Evolutionary conservation across 2,113 vertebrate species (phyloP), one percentile per base, ranked within the genome.

Genomic region (Chlorodrepanis virens): DNA sequence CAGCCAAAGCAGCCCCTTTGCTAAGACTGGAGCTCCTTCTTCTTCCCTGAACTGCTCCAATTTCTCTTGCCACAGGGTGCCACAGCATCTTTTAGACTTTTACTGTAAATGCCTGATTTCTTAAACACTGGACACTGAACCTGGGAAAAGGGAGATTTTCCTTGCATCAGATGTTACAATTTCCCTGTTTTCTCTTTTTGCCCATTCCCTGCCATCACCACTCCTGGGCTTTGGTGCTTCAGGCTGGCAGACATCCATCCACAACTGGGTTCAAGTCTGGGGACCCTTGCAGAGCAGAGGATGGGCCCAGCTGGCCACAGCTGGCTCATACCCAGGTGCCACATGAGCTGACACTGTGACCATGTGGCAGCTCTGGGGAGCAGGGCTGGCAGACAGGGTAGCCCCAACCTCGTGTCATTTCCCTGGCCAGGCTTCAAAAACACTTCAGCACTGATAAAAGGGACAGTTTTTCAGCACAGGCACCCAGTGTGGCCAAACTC

Each of bases 401-500:
- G 87, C 54, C 89, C 63, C 59, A 35, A 0, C 17, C 63, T 80
- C 2, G 0, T 14, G 8, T n/a, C 59, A 8, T 60, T 57, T 35
- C 69, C 74, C 65, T 74, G 60, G 54, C 10, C 45, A n/a, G 31
- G 33, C 29, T 81, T 78, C 89, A 39, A 19, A 19, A 93, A 59
- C 33, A 65, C 33, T 24, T 37, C 68, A 67, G 16, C 33, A 8
- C 52, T 57, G 67, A 67, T 22, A 27, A 75, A 80, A 78, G 35
- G 28, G 54, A 6, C 10, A 70, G 50, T 56, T 45, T 83, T 86
- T 57, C 2, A 4, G 28, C 54, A 28, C 2, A 21, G 53, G 9
- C n/a, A 42, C 18, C 7, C 0, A 0, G 21, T 10, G n/a, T 50
- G 60, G 68, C 39, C 64, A 61, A 61, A 63, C 28, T n/a, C 28